Evolutionary conservation across 2,113 vertebrate species (phyloP), one percentile per base, ranked within the genome.

Genomic region (Onychorhynchus coronatus): DNA sequence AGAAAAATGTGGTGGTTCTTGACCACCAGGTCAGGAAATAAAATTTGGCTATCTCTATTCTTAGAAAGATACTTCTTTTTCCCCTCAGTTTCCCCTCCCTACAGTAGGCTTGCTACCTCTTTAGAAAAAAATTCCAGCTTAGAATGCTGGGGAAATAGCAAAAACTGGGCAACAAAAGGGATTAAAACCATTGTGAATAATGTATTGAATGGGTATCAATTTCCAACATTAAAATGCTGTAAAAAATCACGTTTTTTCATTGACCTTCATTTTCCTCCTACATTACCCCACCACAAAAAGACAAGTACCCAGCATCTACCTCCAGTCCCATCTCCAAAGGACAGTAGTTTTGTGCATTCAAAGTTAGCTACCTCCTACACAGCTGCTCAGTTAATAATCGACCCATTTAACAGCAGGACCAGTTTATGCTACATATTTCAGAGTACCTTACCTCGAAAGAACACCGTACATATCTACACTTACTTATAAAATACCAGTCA

Each of bases 391-490:
- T 97, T 96, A 98, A 97, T 98, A 95, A 97, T 98, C 97, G 97
- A 98, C 97, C 97, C 98, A 98, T 98, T 98, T 97, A 93, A 97
- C 98, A 98, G 98, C 98, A 98, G 98, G 95, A 98, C 98, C 98
- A 98, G 97, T 98, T 98, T 98, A 98, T 98, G 98, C 99, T 99
- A 99, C 99, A 98, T 98, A 98, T 97, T 95, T 98, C 97, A 96
- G 95, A 97, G 97, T 97, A 98, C 94, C 97, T 97, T 97, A 97
- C 96, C 98, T 97, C 92, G 78, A 98, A 95, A 98, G 97, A 98
- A 98, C 88, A 50, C 92, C 96, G 44, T 94, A 97, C 97, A 3
- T 97, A 97, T 97, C 97, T 98, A 96, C 91, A 98, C 97, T 87
- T 47, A 98, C 63, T 96, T 97, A 97, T 88, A 98, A 98, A 98